Evolutionary conservation across 1,140 invertebrate species (phyloP), one percentile per base, ranked within the genome.

Genomic region (Drosophila varians): DNA sequence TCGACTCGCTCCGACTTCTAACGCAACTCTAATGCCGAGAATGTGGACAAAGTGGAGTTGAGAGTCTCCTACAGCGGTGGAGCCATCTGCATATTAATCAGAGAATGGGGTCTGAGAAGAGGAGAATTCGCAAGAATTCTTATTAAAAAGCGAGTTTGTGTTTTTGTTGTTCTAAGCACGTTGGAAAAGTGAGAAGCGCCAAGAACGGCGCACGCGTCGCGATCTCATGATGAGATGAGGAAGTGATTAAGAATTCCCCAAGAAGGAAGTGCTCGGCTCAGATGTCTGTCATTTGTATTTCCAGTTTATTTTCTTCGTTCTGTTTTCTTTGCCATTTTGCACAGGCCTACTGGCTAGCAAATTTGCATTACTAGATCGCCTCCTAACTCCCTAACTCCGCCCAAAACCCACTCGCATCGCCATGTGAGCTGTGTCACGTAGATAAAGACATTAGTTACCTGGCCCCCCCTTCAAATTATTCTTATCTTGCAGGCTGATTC

Each of bases 131-230:
- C 79, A 83, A 84, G 79, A 83, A 84, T 84, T 84, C 78, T 83
- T 83, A 83, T 83, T 84, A 83, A 83, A 83, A 83, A 83, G 78
- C 78, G 78, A 83, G 78, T 83, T 82, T 82, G 56, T 58, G 60
- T 58, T 68, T 69, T 69, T 69, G 62, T 69, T 68, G 42, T 69
- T 68, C 60, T 68, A 68, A 68, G 66, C 45, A 58, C 80, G 28
- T 60, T 74, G 78, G 79, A 83, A 83, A 83, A 83, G 78, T 83
- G 78, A 83, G 78, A 83, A 78, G 64, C 79, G 79, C 79, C 68
- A 66, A 83, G 78, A 83, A 83, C 78, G 51, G 79, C 69, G 74
- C 78, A 83, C 78, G 78, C 62, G 78, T 71, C 62, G 52, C 52
- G 52, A 68, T 68, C 64, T 68, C 26, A 43, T 65, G 64, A 66